A percentile compares a stretch with the other conserved stretches of the same genome.
Evolutionary conservation across 1,140 invertebrate species (phyloP).

Genomic region (Tetragnatha versicolor): DNA sequence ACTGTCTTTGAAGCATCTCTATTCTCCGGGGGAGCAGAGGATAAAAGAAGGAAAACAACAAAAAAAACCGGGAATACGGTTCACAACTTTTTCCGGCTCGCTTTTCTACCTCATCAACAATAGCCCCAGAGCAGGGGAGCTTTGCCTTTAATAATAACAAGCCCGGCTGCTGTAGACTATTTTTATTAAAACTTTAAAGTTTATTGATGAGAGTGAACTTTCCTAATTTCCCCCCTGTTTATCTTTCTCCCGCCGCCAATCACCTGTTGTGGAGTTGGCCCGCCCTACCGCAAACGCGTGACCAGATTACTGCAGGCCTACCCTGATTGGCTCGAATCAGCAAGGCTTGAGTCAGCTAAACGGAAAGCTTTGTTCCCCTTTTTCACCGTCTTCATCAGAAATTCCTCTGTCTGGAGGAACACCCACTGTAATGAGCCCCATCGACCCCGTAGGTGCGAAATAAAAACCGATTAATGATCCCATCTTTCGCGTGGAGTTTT

Average conservation of each 20-base stretch:
- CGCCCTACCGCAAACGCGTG: slow-evolving; percentile 51
- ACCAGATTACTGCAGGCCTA: slow-evolving; percentile 42
- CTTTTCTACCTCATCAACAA: slow-evolving; percentile 29
- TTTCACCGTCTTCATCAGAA: too few species aligned
- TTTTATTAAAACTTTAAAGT: slow-evolving; percentile 56
- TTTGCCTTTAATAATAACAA: slow-evolving; percentile 46
- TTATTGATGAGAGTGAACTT: slow-evolving; percentile 53
- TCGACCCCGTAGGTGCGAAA: too few species aligned
- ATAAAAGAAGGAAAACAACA: background rate
- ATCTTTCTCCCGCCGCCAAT: slow-evolving; percentile 49
- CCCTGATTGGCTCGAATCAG: slow-evolving; percentile 54
- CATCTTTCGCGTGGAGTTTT: too few species aligned
- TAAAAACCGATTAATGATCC: too few species aligned
- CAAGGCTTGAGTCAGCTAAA: slow-evolving; percentile 55
- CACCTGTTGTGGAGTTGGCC: slow-evolving; percentile 52
- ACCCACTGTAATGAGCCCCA: too few species aligned
- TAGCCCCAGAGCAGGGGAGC: slow-evolving; percentile 9
- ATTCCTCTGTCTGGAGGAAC: too few species aligned
- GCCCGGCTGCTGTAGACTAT: slow-evolving; percentile 44
- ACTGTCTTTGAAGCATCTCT: slow-evolving; percentile 39
- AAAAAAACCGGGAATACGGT: slow-evolving; percentile 29
- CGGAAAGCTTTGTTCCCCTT: slow-evolving; percentile 48
- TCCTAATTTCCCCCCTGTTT: slow-evolving; percentile 43
- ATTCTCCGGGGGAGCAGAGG: slow-evolving; percentile 21
- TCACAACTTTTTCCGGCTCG: slow-evolving; percentile 36